Evolutionary conservation across 2,797 vertebrate genomes (phyloP), one percentile per base, ranked within the genome.

Genomic region (Arrhamphus sclerolepis): DNA sequence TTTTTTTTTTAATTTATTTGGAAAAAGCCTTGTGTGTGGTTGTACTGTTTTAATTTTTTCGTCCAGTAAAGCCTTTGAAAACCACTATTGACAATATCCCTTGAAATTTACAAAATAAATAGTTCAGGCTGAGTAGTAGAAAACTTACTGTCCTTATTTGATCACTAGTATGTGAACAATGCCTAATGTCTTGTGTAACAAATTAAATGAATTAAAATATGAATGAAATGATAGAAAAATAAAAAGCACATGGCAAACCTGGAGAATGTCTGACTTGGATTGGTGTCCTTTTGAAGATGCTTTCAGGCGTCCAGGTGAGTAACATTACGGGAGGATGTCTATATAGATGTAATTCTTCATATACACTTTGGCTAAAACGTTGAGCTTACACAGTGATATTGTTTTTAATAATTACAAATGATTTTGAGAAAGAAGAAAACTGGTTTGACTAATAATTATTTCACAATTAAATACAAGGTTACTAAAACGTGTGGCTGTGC

Each of bases 161-260:
- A 93, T 92, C 92, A 92, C 92, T 90, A 91, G 90, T 93, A 88
- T 90, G 92, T 94, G 91, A 93, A 92, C 86, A 91, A 90, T 89
- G 89, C 90, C 91, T 92, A 91, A 90, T 86, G 91, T 94, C 89
- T 92, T 92, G 93, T 94, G 92, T 91, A 93, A 92, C 89, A 92
- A 90, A 91, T 91, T 83, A 83, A 90, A 91, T 80, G 72, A 90
- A 91, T 85, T 89, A 89, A 94, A 93, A 89, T 91, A 91, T 91
- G 89, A 93, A 90, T 91, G 88, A 94, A 91, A 90, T 80, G 77
- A 89, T 84, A 85, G 89, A 92, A 90, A 88, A 85, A 88, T 82
- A 83, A 87, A 87, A 92, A 90, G 89, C 89, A 92, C 89, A 91
- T 91, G 89, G 87, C 85, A 89, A 91, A 91, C 85, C 84, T 89